These are phyloP conservation scores for Eudemis profundana DNA, from an alignment of 2,888 invertebrate species.

Conservation along the genomic window DNA sequence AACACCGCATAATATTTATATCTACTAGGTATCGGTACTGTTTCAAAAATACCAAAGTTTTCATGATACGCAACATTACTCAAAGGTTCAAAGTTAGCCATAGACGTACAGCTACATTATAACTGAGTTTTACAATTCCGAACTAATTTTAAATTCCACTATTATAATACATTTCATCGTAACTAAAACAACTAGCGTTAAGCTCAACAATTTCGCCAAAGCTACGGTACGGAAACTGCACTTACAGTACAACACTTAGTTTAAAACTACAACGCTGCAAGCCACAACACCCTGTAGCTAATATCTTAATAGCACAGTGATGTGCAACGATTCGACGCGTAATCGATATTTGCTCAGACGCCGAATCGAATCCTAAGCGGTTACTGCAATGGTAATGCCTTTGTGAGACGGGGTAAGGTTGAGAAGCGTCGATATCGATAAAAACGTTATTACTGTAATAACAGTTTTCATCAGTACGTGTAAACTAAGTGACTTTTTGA, in stretches of 20 bases:
- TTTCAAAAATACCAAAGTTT: too few relatives aligned
- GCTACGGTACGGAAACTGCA: conserved; percentile 6
- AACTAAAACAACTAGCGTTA: conserved; percentile 1
- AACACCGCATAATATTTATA: too few relatives aligned
- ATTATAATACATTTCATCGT: background rate
- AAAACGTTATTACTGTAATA: too few relatives aligned
- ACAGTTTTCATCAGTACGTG: too few relatives aligned
- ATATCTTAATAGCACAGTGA: conserved; percentile 55
- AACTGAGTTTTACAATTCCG: too few relatives aligned
- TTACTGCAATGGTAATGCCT: conserved; percentile 30
- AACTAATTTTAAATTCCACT: too few relatives aligned
- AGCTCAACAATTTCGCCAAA: background rate
- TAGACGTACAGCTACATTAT: too few relatives aligned
- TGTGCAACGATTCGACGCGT: conserved; percentile 47
- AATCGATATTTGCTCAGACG: conserved; percentile 44
- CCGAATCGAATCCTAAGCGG: conserved; percentile 40
- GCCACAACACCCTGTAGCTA: conserved; percentile 44
- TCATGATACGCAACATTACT: too few relatives aligned
- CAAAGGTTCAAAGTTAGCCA: too few relatives aligned
- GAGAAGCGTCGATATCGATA: conserved; percentile 26
- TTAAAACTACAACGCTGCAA: conserved; percentile 28
- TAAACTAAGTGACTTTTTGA: too few relatives aligned
- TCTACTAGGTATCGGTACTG: too few relatives aligned
- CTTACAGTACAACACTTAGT: conserved; percentile 3
- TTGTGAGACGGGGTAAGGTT: conserved; percentile 11